These are phyloP conservation scores for Penelope pileata DNA, from an alignment of 2,113 vertebrate species.

Conservation along the genomic window DNA sequence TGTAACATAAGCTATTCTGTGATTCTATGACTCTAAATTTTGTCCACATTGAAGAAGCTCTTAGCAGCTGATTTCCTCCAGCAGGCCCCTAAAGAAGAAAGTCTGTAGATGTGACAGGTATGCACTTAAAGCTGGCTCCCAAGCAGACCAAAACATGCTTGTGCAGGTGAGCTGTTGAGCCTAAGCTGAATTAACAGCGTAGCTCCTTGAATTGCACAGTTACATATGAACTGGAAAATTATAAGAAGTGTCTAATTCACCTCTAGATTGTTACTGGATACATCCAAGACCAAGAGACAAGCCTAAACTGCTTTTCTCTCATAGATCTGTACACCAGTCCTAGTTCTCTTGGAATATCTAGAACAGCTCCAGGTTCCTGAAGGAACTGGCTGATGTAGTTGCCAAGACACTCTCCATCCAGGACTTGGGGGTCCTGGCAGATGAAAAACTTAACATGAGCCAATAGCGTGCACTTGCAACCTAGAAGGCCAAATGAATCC, in stretches of 20 bases:
- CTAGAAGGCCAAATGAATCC: too few species aligned
- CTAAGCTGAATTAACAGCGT: background rate
- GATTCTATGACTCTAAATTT: too few species aligned
- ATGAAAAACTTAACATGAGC: too few species aligned
- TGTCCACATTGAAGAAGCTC: background rate
- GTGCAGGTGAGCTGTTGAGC: background rate
- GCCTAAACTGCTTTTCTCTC: background rate
- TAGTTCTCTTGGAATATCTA: background rate
- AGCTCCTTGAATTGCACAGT: background rate
- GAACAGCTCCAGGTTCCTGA: background rate
- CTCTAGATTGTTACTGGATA: background rate
- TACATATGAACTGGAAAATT: background rate
- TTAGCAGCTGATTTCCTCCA: background rate
- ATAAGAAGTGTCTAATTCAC: background rate
- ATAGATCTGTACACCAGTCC: background rate
- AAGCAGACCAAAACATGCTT: background rate
- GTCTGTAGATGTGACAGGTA: background rate
- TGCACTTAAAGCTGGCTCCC: background rate
- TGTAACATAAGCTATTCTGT: too few species aligned
- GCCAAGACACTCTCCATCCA: too few species aligned
- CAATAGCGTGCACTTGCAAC: too few species aligned
- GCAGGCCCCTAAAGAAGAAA: background rate
- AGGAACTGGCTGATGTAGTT: too few species aligned
- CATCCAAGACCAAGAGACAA: background rate
- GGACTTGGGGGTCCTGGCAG: too few species aligned